Evolutionary conservation across 2,888 invertebrate genomes (phyloP), one percentile per base, ranked within the genome.

Genomic region (Monoplex corrugatus): DNA sequence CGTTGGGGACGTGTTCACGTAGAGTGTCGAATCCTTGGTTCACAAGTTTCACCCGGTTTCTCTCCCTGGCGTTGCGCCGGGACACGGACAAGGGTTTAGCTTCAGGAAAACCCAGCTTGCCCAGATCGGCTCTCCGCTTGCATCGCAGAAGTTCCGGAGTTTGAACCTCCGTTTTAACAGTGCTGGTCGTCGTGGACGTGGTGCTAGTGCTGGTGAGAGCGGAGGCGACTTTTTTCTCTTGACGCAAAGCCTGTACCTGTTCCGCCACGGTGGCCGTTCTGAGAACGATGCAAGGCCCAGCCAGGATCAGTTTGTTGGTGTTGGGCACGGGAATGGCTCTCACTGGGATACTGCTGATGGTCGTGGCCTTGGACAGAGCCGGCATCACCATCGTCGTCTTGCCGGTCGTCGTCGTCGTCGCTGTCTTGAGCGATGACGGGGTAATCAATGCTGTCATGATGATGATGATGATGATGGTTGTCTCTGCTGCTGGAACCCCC

Each of bases 31-130:
- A 96, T 38, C 95, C 95, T 82, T 93, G 91, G 90, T 96, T 96
- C 80, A 96, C 95, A 91, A 98, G 98, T 96, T 98, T 98, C 93
- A 99, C 99, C 93, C 99, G 97, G 96, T 99, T 99, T 93, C 99
- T 97, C 96, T 99, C 99, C 72, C 99, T 97, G 45, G 99, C 99
- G 96, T 99, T 99, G 94, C 99, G 97, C 88, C 98, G 97, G 0
- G 98, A 98, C n/a, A 95, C 95, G 10, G 98, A 98, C 63, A 98
- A 98, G 40, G 98, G 98, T 40, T 94, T 93, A 0, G 94, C 92
- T 85, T 93, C 92, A 2, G 94, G 94, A 50, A 95, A 90, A 10
- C 95, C 95, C n/a, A 95, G 92, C n/a, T 89, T 88, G 16, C 93
- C 92, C 87, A 95, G 93, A 90, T 95, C 95, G 5, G 95, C 93